A percentile compares a stretch with the other conserved stretches of the same genome.
phyloP scores from a whole-genome alignment of 1,140 invertebrate genomes.

The Drosophila murphyi region DNA sequence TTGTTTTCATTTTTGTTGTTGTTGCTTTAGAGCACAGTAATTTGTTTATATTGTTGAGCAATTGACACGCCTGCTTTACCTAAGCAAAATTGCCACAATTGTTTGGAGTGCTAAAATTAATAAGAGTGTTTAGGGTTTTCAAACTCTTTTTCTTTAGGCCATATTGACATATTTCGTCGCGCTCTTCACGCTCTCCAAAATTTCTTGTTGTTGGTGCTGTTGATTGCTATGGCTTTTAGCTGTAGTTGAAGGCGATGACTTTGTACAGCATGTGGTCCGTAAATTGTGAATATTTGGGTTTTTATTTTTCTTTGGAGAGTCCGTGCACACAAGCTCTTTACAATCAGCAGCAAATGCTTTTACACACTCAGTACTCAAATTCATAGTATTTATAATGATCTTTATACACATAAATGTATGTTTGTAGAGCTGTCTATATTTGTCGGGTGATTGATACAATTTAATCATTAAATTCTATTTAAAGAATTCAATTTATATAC shows the following conservation, averaged over 20 bases:
- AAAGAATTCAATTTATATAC: not conserved
- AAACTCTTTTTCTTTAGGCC: slow-evolving; percentile 43
- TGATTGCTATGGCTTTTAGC: slow-evolving; percentile 2
- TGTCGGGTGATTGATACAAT: slow-evolving; percentile 3
- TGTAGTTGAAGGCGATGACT: slow-evolving; percentile 58
- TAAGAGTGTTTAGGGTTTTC: slow-evolving; percentile 63
- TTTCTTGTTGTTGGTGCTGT: slow-evolving; percentile 7
- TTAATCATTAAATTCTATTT: slow-evolving; percentile 52
- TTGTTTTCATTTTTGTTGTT: slow-evolving; percentile 7
- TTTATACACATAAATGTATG: not conserved
- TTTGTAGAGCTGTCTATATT: not conserved
- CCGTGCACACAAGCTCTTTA: slow-evolving; percentile 23
- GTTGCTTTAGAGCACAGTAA: slow-evolving; percentile 43
- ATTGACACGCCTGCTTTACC: slow-evolving; percentile 77
- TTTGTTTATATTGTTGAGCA: slow-evolving; percentile 77
- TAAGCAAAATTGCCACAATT: slow-evolving; percentile 71
- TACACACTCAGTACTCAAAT: slow-evolving; percentile 4
- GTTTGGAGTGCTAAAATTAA: slow-evolving; percentile 77
- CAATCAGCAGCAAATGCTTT: slow-evolving; percentile 30
- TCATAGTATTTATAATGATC: not conserved
- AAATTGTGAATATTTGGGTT: slow-evolving; percentile 25
- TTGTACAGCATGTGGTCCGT: slow-evolving; percentile 23
- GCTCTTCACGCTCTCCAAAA: slow-evolving; percentile 51
- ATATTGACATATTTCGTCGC: slow-evolving; percentile 56
- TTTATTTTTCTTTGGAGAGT: slow-evolving; percentile 1